Base-by-base conservation (phyloP, 2,797 vertebrate genomes). In the Pithecia hirsuta region DNA sequence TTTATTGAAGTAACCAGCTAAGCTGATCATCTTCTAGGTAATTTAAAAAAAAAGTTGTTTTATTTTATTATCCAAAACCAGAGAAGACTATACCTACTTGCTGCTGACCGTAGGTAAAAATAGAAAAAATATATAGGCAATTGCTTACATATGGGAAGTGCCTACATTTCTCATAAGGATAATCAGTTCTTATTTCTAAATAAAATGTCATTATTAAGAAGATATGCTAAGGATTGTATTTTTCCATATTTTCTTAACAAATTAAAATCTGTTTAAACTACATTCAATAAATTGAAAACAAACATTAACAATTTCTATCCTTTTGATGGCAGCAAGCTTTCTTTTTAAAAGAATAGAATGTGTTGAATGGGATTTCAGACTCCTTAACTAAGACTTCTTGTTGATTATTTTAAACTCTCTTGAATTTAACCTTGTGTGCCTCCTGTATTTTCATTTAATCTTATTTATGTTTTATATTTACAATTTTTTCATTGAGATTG, bases 321-420 rank as follows among this genome's bases (percentile, higher is more conserved):
- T 95, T 95, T 97, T 13, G 33, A 80, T 79, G 41, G 12, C 30
- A 93, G 64, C 24, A 61, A 85, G n/a, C 0, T 7, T 89, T 82
- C 15, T 89, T 81, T 75, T 48, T 91, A 22, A 72, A 76, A 76
- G 28, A 76, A 74, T 11, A 41, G 24, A 67, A 90, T 86, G 0
- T 91, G 75, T 84, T 83, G 1, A n/a, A 36, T 95, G 30, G 33
- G 13, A 86, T 91, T 93, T 96, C 48, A 33, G 78, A 57, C 24
- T 92, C 92, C 50, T 95, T 67, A 82, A 19, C 41, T 84, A 61
- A 59, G 83, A 46, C 14, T 97, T 97, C 92, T 95, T 95, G 30
- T 87, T 96, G 57, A 64, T 28, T n/a, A 98, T 97, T 96, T 96
- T 67, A 96, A 91, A 84, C 76, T 97, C 52, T 89, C 92, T 93